A percentile compares a stretch with the other conserved stretches of the same genome.
These are phyloP conservation scores for Caenorhabditis sulstoni DNA, from an alignment of 2,888 invertebrate genomes.

Conservation along the genomic window DNA sequence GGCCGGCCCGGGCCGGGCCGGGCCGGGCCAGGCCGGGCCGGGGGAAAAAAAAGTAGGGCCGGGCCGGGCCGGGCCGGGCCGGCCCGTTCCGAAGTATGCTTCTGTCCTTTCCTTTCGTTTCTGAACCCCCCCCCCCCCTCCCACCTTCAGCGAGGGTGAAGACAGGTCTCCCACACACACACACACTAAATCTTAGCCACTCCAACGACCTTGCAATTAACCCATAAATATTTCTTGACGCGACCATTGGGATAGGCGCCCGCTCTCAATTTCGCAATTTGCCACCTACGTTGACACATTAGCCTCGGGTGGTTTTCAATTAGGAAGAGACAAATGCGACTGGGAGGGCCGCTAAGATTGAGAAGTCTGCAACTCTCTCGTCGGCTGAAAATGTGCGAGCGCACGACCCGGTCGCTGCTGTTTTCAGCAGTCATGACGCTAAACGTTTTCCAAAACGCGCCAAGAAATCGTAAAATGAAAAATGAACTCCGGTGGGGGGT, in stretches of 20 bases:
- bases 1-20: too few species aligned
- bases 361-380: not conserved
- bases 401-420: not conserved
- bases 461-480: constrained; percentile 54
- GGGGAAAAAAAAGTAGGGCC: too few species aligned
- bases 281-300: not conserved
- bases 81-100: too few species aligned
- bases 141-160: too few species aligned
- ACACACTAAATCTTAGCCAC: not conserved
- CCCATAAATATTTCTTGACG: constrained; percentile 20
- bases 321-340: not conserved
- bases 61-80: too few species aligned
- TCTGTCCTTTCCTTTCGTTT: too few species aligned
- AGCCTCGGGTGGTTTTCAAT: not conserved
- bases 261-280: not conserved
- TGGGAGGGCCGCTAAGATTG: not conserved
- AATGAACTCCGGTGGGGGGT: constrained; percentile 55
- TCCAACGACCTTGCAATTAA: constrained; percentile 25
- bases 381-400: not conserved
- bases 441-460: constrained; percentile 31
- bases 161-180: too few species aligned
- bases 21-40: too few species aligned
- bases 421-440: constrained; percentile 12
- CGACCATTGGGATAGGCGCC: constrained; percentile 4
- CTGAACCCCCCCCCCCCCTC: too few species aligned